Evolutionary conservation across 2,888 invertebrate species (phyloP), one percentile per base, ranked within the genome.

Genomic region (Epinotia demarniana): DNA sequence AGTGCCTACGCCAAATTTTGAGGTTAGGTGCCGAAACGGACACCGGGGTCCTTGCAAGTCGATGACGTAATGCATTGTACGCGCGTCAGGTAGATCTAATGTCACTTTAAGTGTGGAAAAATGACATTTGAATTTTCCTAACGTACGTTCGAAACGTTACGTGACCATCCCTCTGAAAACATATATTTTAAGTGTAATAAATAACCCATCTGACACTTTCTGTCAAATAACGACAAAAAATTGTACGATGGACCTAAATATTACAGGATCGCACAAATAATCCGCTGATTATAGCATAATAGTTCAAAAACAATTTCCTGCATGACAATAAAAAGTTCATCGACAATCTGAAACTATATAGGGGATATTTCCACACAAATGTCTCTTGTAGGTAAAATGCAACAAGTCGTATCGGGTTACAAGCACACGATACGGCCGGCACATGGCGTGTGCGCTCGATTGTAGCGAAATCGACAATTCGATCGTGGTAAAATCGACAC

Each of bases 401-500:
- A 86, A 87, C 85, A 87, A 84, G 85, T 84, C 82, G 86, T 90
- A 85, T 92, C 87, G 81, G 82, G 86, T 92, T 90, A 88, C 90
- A 83, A 86, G 88, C 83, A 85, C 83, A 85, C 83, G 89, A 88
- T 86, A 86, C 82, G 85, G 82, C 80, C 79, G 81, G 83, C 89
- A 90, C 83, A 89, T 89, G 89, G 87, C 86, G 88, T 85, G 90
- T 84, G 86, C 90, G 90, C 78, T 90, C 85, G 82, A 80, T 88
- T 87, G 90, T 84, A 83, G 80, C 83, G 76, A 87, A 91, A 90
- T 90, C 86, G 89, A 86, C 88, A 89, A 86, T 86, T 85, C 85
- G 85, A 81, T 87, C 88, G 86, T 86, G 87, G 83, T 80, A 84
- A 85, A 88, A 84, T 84, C 82, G 87, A 87, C 87, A 85, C 84